Evolutionary conservation across 2,888 invertebrate species (phyloP).

Genomic region (Cotesia congregata): DNA sequence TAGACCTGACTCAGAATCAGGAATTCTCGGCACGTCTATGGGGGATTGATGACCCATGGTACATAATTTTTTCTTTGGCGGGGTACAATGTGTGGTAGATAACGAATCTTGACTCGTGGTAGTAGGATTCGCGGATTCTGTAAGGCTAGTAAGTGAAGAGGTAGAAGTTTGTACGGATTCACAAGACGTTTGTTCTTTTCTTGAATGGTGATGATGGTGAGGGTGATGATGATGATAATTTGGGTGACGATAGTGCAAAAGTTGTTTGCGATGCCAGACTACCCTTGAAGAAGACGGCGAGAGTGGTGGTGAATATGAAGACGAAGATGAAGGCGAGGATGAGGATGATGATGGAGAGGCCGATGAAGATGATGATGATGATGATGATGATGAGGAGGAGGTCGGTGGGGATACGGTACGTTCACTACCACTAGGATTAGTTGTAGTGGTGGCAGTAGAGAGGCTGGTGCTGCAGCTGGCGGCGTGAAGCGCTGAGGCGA

Average conservation of each 20-base stretch:
- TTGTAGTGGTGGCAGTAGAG: constrained; percentile 54
- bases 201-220: constrained; percentile 60
- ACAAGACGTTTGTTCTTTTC: constrained; percentile 51
- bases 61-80: constrained; percentile 62
- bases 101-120: constrained; percentile 18
- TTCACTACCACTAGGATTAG: constrained; percentile 48
- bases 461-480: constrained; percentile 55
- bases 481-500: constrained; percentile 57
- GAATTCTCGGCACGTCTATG: constrained; percentile 41
- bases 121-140: constrained; percentile 45
- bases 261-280: constrained; percentile 33
- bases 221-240: constrained; percentile 56
- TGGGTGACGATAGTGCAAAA: constrained; percentile 52
- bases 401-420: constrained; percentile 41
- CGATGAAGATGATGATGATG: background rate
- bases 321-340: constrained; percentile 40
- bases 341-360: background rate
- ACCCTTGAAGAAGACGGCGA: constrained; percentile 36
- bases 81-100: constrained; percentile 45
- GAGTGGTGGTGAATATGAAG: constrained; percentile 40
- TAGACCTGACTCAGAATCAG: constrained; percentile 48
- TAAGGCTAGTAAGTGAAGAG: constrained; percentile 36
- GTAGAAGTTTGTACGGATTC: constrained; percentile 39
- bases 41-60: constrained; percentile 55
- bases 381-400: constrained; percentile 38